Evolutionary conservation across 2,113 vertebrate genomes (phyloP), one percentile per base, ranked within the genome.

Genomic region (Trogon surrucura): DNA sequence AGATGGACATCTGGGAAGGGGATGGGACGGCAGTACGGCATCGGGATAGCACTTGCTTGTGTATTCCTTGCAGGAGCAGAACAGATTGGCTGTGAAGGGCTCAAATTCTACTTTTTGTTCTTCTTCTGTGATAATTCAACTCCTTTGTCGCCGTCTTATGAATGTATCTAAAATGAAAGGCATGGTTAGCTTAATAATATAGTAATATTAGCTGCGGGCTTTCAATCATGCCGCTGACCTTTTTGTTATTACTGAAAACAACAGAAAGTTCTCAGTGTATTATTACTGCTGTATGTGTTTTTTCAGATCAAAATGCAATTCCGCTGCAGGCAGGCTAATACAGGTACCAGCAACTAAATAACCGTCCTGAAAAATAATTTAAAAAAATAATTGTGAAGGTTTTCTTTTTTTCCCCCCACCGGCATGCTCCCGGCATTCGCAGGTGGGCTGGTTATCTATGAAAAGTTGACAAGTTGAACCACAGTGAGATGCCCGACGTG

Each of bases 1-100:
- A 90, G 72, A 72, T 71, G 75, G 94, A 93, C 93, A 96, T 97
- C 96, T 97, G 97, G 92, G 91, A 83, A 74, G 60, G 84, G 89
- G 93, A 69, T 92, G 94, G 73, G 77, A 32, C 58, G 85, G 51
- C 17, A 56, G 80, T 58, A n/a, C 58, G 87, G 81, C 75, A 9
- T 6, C 44, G 64, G 58, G 89, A 8, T 69, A 65, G 60, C 21
- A 12, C 47, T 70, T 60, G 23, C 34, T 30, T 74, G 60, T 53
- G 4, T 79, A 32, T 78, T 89, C 47, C 44, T 75, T 64, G 50
- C 51, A 87, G 74, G 44, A 91, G 27, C 60, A 36, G 89, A 92
- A 54, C 41, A 85, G 34, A 77, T 80, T 79, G 84, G 30, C 85
- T 88, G 25, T 69, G 62, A 80, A 95, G 61, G 41, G 87, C 45